Conservation (phyloP, 2,888 invertebrate genomes). For the Gymnosoma rotundatum region DNA sequence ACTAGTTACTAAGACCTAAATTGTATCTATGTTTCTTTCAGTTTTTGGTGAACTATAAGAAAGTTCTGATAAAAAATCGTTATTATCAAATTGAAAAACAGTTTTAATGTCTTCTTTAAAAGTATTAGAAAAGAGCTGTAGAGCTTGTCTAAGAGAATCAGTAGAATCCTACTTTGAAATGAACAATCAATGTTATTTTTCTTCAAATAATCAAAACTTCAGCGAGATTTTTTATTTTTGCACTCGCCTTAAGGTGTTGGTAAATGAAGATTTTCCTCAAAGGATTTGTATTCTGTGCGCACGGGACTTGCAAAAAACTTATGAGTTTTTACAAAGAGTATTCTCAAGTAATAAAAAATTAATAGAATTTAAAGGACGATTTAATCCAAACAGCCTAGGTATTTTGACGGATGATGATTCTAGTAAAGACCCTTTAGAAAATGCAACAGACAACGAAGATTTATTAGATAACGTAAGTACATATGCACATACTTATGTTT, state of each 20-base stretch:
- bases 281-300: constrained; percentile 72
- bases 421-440: constrained; percentile 73
- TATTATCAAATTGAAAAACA: background rate
- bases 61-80: too few species aligned
- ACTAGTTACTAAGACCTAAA: too few species aligned
- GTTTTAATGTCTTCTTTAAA: constrained; percentile 14
- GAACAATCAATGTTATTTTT: constrained; percentile 43
- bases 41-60: too few species aligned
- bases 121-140: constrained; percentile 32
- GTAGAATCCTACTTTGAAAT: constrained; percentile 51
- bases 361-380: background rate
- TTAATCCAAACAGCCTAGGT: background rate
- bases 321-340: constrained; percentile 69
- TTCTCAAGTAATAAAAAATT: constrained; percentile 59
- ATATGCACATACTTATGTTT: too few species aligned
- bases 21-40: too few species aligned
- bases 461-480: constrained; percentile 25
- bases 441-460: constrained; percentile 70
- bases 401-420: background rate
- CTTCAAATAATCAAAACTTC: constrained; percentile 59
- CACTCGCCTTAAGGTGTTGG: constrained; percentile 71
- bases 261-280: constrained; percentile 71
- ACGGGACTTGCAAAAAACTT: constrained; percentile 70
- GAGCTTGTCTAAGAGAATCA: constrained; percentile 51
- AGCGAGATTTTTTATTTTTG: constrained; percentile 71